phyloP scores from a whole-genome alignment of 2,113 vertebrate genomes.

The Chascanopsetta lugubris region DNA sequence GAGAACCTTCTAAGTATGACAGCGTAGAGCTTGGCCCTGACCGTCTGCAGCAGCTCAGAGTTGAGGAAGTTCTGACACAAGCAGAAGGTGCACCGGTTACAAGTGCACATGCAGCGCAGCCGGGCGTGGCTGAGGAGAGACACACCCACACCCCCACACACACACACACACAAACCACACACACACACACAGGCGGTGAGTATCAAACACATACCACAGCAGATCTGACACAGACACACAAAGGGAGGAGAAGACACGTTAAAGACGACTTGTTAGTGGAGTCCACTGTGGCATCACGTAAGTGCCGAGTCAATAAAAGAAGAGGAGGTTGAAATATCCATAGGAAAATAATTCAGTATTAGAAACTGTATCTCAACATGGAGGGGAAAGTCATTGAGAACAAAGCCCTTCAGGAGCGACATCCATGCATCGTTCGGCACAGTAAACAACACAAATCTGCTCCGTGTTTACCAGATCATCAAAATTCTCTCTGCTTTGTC shows the following conservation, averaged over 20 bases:
- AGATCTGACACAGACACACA: conserved; percentile 1
- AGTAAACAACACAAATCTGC: not conserved
- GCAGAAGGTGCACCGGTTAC: conserved; percentile 99
- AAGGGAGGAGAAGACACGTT: conserved; percentile 5
- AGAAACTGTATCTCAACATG: not conserved
- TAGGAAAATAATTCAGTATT: not conserved
- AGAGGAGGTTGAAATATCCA: too few relatives aligned
- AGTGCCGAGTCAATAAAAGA: conserved; percentile 1
- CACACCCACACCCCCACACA: conserved; percentile 77
- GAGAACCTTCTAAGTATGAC: conserved; percentile 96
- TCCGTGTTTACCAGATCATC: not conserved
- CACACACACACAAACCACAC: conserved; percentile 71
- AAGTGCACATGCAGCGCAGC: conserved; percentile 98
- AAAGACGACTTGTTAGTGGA: not conserved
- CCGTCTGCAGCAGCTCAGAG: conserved; percentile 98
- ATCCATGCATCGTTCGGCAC: not conserved
- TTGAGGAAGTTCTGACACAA: conserved; percentile 99
- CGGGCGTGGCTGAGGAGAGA: conserved; percentile 96
- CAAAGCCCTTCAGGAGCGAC: not conserved
- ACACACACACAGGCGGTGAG: too few relatives aligned
- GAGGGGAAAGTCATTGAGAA: not conserved
- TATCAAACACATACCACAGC: not conserved
- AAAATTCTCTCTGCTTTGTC: not conserved
- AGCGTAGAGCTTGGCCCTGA: conserved; percentile 99
- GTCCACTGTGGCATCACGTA: not conserved